Evolutionary conservation across 2,113 vertebrate species (phyloP), one percentile per base, ranked within the genome.

Genomic region (Solenodon paradoxus): DNA sequence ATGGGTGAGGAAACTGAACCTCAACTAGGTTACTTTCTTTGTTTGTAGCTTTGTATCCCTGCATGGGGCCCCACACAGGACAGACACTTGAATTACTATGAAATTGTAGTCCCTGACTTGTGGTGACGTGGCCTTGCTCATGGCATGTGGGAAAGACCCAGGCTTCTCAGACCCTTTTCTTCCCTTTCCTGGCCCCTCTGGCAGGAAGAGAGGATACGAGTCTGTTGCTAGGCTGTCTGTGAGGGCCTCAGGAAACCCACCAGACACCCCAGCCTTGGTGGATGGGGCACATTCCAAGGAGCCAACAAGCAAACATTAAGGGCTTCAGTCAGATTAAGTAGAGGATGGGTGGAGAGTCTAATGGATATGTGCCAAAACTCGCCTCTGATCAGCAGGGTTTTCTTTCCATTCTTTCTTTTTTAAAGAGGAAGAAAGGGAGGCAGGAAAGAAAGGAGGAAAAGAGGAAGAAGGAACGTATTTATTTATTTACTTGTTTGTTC

Each of bases 241-340:
- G 26, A 74, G 28, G 57, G 47, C 9, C 35, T 71, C 24, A 78
- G 63, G 42, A 85, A 49, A 51, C 8, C 32, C 26, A 9, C 32
- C 45, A 75, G 77, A 95, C 59, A 9, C 28, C 63, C 30, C 12
- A 3, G 5, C n/a, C 6, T 66, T 66, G n/a, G 28, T 81, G 20
- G 1, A n/a, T n/a, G 38, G 38, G 35, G 64, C 2, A 22, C 32
- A 30, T 55, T 68, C 35, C 32, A 84, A 92, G 35, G 45, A 79
- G 10, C 42, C 35, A 13, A 83, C 17, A 47, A 59, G 19, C 5
- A 7, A 47, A 68, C 28, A 88, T 0, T 1, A 15, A 83, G 45
- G 55, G 17, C 20, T 7, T 28, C 32, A 97, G 93, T 82, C 71
- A 97, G 91, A 94, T 96, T 97, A 92, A 95, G 96, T 90, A 51